These are phyloP conservation scores for Diplolepis rosae DNA, from an alignment of 2,888 invertebrate species.

Conservation along the genomic window DNA sequence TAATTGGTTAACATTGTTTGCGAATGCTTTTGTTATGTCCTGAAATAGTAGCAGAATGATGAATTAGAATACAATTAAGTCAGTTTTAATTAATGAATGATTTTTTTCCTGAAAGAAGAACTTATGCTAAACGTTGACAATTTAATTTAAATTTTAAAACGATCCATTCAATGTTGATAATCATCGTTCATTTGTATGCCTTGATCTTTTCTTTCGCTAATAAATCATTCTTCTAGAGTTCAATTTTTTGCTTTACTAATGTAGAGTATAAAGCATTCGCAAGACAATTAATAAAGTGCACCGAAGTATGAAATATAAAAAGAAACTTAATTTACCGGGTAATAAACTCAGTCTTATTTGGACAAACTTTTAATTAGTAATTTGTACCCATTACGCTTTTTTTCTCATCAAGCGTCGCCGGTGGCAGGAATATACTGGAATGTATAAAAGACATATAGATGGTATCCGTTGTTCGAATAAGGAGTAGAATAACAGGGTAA, in stretches of 20 bases:
- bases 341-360: slow-evolving; percentile 8
- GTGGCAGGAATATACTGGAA: slow-evolving; percentile 25
- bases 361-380: slow-evolving; percentile 27
- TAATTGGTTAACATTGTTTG: too few species aligned
- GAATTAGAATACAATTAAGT: too few species aligned
- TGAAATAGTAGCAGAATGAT: too few species aligned
- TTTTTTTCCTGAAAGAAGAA: neutral
- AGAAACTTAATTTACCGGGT: slow-evolving; percentile 21
- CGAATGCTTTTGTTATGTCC: too few species aligned
- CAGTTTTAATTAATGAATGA: neutral
- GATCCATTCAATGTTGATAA: neutral
- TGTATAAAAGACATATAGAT: slow-evolving; percentile 21
- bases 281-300: slow-evolving; percentile 4
- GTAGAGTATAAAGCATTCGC: neutral
- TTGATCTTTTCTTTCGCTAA: neutral
- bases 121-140: too few species aligned
- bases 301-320: slow-evolving; percentile 20
- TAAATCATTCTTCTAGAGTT: neutral
- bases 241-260: neutral
- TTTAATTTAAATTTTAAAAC: too few species aligned
- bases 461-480: slow-evolving; percentile 57
- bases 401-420: neutral
- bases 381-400: slow-evolving; percentile 24
- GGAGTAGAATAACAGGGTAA: slow-evolving; percentile 53
- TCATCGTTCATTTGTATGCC: neutral